Evolutionary conservation across 2,888 invertebrate genomes (phyloP), one percentile per base, ranked within the genome.

Genomic region (Auanema freiburgensis): DNA sequence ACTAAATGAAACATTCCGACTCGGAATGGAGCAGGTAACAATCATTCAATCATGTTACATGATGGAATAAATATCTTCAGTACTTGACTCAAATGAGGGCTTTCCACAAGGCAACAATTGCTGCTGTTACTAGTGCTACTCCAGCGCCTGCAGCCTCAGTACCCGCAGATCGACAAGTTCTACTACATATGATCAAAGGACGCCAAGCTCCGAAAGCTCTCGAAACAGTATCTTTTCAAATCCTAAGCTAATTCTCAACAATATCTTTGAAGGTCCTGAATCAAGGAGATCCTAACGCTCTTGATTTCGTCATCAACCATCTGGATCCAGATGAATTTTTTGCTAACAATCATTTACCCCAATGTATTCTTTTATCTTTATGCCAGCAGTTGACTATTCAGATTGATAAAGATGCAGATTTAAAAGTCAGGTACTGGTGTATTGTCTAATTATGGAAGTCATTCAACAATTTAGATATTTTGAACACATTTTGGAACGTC

Each of bases 321-420:
- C 91, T 92, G 21, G 91, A 92, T 82, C 91, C 91, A 0, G 88
- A 88, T 61, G 88, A 88, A 67, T 90, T 93, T 67, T 71, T 81
- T 44, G 49, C 59, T 4, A 63, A 54, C 8, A 71, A 66, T 54
- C 49, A 41, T 24, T 88, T 94, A 63, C 90, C 90, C 74, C 94
- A 94, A 85, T 91, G 91, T 78, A 92, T 94, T 64, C 87, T 96
- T 71, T 87, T 97, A 57, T 93, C 95, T 2, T 88, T 97, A 33
- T 91, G 97, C 78, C 94, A 96, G 84, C 96, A 96, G 85, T 71
- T 83, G 14, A 62, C 75, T 11, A 56, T 66, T 12, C 63, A 70
- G 14, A 63, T 81, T 53, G 69, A 71, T 44, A 59, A 67, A 40
- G 77, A 81, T 16, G 66, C 78, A 11, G 80, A 76, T 16, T 63